Evolutionary conservation across 2,888 invertebrate genomes (phyloP), one percentile per base, ranked within the genome.

Genomic region (Hemistola chrysoprasaria): DNA sequence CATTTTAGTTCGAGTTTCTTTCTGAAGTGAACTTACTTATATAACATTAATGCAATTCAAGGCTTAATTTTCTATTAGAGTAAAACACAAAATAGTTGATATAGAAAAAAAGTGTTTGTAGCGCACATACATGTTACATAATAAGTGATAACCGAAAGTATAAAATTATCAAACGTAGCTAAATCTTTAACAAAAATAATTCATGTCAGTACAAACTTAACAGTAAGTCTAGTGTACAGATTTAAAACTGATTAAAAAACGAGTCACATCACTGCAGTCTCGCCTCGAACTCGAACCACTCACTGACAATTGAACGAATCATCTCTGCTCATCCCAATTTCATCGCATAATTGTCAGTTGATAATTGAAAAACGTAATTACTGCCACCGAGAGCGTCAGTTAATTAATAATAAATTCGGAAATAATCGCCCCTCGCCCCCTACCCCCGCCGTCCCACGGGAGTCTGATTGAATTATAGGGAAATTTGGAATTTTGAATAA

Each of bases 391-490:
- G 77, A 76, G 78, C 77, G 82, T 76, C 77, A 72, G 81, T 84
- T 89, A 89, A 90, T 90, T 88, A 90, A 87, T 88, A 88, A 87
- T 87, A 88, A 89, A 90, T 90, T 89, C 81, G 84, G 84, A 83
- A 89, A 90, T 90, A 88, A 88, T 88, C 83, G 71, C 65, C 52
- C 58, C 50, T 48, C 41, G 59, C 68, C 67, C 64, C 62, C 68
- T n/a, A 62, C 64, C 66, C 69, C 81, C 16, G 2, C 69, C 75
- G 57, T 53, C 77, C 79, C 78, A 71, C 66, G 56, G 65, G 70
- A 69, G 62, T 60, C 67, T 82, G 81, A 87, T 88, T 87, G 87
- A 87, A 88, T 88, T 86, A 86, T 84, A 80, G 82, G 79, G 79
- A 80, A 83, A 85, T 85, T 86, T 84, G 78, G 84, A 84, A 83